Base-by-base conservation (phyloP, 2,888 invertebrate genomes). In the Tipula confusa region DNA sequence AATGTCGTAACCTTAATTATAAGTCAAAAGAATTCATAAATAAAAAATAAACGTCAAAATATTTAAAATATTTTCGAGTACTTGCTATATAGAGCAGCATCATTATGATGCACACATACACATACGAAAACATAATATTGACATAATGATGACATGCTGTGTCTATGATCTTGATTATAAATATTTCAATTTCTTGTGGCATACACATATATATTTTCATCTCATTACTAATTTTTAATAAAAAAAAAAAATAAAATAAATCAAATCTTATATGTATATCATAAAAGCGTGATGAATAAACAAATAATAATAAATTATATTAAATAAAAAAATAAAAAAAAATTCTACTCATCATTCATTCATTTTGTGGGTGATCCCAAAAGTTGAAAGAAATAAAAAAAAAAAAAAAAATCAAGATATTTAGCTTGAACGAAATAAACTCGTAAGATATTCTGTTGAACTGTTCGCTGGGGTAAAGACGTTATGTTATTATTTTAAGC, bases 311-410 rank as follows among this genome's bases (percentile, higher is more conserved):
- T 64, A 64, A 64, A 64, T 64, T 64, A 24, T 24, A 64, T 64
- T 24, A 64, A 43, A 43, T n/a, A 43, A 9, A 38, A 38, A 38
- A 43, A 64, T 24, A 64, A 24, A 38, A 43, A 64, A 64, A 64
- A 24, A 64, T 9, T 64, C 9, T 64, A 24, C 64, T 64, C 64
- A 64, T 64, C 64, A 64, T 64, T 64, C 64, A 64, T 64, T 64
- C 64, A 64, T 64, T 24, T 64, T 64, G 64, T 64, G 64, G 64
- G 64, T 64, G 64, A 64, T 64, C 64, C 64, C 64, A 64, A 64
- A 64, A 64, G 64, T 64, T 64, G 24, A 64, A 64, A 64, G 24
- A 64, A 64, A 64, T 9, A 64, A 64, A n/a, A 43, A 33, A 33
- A n/a, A n/a, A n/a, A n/a, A n/a, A n/a, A 1, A 64, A 64, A 64